Evolutionary conservation across 30 jellyfish, hydroid and myxozoan species (phyloP).

Genomic region (Sanderia malayensis): DNA sequence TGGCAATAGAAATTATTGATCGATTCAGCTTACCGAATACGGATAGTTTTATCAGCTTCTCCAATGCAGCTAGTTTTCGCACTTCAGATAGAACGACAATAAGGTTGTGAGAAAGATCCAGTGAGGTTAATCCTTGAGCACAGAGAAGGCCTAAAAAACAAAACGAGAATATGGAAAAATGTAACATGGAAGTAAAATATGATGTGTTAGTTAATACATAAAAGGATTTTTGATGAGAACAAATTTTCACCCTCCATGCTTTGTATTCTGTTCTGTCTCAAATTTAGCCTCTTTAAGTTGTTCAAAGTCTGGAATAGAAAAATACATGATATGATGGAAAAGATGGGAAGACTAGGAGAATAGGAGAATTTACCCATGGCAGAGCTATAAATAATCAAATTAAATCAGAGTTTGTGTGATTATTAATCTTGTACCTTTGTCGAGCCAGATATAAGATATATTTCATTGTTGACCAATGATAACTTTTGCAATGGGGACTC

Average conservation of each 20-base stretch:
- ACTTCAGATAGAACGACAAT: constrained; percentile 64
- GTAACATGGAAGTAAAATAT: not conserved
- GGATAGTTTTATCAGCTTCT: constrained; percentile 46
- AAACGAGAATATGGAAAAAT: not conserved
- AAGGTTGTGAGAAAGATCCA: constrained; percentile 61
- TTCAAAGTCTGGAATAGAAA: constrained; percentile 72
- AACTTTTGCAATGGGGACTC: constrained; percentile 74
- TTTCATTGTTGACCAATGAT: constrained; percentile 68
- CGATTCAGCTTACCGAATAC: constrained; percentile 76
- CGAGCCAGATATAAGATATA: constrained; percentile 82
- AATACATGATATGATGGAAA: no score
- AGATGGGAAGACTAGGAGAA: no score
- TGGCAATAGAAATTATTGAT: no score
- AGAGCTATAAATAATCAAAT: not conserved
- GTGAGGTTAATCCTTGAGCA: constrained; percentile 69
- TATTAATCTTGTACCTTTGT: constrained; percentile 69
- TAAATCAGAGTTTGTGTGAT: not conserved
- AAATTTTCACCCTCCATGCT: constrained; percentile 74
- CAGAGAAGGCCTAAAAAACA: constrained; percentile 63
- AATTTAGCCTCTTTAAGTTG: constrained; percentile 42
- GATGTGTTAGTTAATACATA: no score
- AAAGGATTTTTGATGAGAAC: not conserved
- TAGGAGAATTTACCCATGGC: no score
- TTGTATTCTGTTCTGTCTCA: constrained; percentile 80
- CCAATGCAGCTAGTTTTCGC: constrained; percentile 72